phyloP scores from a whole-genome alignment of 2,797 vertebrate species.

The Vespertilio murinus region DNA sequence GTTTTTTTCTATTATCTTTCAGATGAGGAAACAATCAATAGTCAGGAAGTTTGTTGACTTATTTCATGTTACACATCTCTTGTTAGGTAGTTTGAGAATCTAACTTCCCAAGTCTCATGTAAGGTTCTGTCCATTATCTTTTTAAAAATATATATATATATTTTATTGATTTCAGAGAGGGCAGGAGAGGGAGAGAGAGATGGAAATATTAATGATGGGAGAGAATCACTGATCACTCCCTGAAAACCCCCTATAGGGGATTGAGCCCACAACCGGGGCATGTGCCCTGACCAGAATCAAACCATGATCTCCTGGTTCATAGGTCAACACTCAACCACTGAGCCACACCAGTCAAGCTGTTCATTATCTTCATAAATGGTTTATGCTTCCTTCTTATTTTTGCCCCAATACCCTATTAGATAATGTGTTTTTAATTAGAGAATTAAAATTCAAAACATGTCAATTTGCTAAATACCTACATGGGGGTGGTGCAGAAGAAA shows the following conservation, averaged over 20 bases:
- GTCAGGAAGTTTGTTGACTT: neutral
- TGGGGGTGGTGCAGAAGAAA: neutral
- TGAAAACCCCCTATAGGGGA: too few relatives aligned
- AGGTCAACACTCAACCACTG: too few relatives aligned
- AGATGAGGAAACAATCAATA: neutral
- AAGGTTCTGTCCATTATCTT: constrained; percentile 24
- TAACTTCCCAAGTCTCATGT: neutral
- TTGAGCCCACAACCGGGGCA: too few relatives aligned
- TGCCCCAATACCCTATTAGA: neutral
- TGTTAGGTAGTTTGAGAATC: neutral
- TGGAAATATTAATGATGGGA: too few relatives aligned
- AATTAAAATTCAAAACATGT: constrained; percentile 7
- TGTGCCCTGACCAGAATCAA: too few relatives aligned
- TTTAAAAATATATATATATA: too few relatives aligned
- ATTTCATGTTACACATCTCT: neutral
- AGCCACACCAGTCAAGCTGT: neutral
- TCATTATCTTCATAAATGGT: constrained; percentile 7
- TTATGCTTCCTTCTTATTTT: constrained; percentile 44
- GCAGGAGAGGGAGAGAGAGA: too few relatives aligned
- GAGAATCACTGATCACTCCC: too few relatives aligned
- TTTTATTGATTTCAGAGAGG: too few relatives aligned
- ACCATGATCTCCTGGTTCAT: too few relatives aligned
- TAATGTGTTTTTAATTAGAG: constrained; percentile 57
- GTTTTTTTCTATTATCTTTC: neutral
- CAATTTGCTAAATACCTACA: constrained; percentile 27